phyloP scores from a whole-genome alignment of 2,888 invertebrate species.

The Cheilosia vulpina region DNA sequence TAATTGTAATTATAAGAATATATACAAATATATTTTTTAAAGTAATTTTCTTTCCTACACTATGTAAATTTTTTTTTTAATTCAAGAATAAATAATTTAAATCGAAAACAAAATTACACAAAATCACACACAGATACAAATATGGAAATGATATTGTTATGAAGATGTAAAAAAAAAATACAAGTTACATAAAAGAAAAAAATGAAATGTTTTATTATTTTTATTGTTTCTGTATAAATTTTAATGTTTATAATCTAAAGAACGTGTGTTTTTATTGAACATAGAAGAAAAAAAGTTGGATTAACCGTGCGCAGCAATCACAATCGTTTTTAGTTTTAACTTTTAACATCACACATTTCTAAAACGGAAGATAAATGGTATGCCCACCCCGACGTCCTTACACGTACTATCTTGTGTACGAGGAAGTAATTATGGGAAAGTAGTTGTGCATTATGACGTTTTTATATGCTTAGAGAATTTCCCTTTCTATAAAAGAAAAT shows the following conservation, averaged over 20 bases:
- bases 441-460: too few species aligned
- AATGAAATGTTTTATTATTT: conserved; percentile 49
- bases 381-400: too few species aligned
- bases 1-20: conserved; percentile 80
- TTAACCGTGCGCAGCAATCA: too few species aligned
- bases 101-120: conserved; percentile 75
- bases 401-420: too few species aligned
- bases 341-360: too few species aligned
- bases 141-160: conserved; percentile 76
- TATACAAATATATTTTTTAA: conserved; percentile 82
- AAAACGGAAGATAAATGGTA: too few species aligned
- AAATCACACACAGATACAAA: conserved; percentile 72
- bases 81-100: conserved; percentile 76
- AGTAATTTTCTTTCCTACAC: conserved; percentile 79
- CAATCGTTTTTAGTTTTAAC: too few species aligned
- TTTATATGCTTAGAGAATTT: too few species aligned
- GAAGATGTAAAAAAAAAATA: conserved; percentile 75
- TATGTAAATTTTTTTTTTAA: conserved; percentile 75
- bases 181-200: conserved; percentile 64
- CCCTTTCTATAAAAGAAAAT: too few species aligned
- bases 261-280: conserved; percentile 5
- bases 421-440: too few species aligned
- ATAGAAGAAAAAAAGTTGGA: not conserved
- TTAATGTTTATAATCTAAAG: conserved; percentile 36
- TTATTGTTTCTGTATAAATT: conserved; percentile 55